Evolutionary conservation across 2,797 vertebrate species (phyloP).

Genomic region (Todus mexicanus): DNA sequence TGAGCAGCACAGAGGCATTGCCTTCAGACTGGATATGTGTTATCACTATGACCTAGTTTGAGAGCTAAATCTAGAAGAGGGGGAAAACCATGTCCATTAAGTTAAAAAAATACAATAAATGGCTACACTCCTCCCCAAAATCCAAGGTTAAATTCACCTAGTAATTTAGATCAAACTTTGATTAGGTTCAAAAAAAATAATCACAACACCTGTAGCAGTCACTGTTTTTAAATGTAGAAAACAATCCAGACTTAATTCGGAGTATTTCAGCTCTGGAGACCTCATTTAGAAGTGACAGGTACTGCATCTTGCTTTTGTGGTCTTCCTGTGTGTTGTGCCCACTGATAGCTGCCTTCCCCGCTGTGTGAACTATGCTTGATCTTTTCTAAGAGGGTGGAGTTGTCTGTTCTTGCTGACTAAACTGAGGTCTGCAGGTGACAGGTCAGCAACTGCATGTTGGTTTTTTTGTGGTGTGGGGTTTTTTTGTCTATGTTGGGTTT

Average conservation of each 20-base stretch:
- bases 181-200: not conserved
- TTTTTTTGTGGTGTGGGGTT: not conserved
- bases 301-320: not conserved
- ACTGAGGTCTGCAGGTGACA: not conserved
- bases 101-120: not conserved
- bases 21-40: not conserved
- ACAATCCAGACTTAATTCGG: not conserved
- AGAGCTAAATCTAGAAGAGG: not conserved
- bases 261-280: not conserved
- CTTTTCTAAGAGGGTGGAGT: not conserved
- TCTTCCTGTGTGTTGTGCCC: not conserved
- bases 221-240: not conserved
- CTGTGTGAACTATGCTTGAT: accelerated
- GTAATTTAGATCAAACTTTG: not conserved
- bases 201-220: not conserved
- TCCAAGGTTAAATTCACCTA: not conserved
- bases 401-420: not conserved
- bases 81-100: not conserved
- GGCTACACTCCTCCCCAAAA: not conserved
- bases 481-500: too few species aligned
- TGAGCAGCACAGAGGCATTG: not conserved
- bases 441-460: not conserved
- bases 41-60: not conserved
- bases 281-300: not conserved
- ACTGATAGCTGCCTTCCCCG: not conserved